Percentiles rank a stretch among this genome's conserved stretches.
phyloP scores from a whole-genome alignment of 2,797 vertebrate genomes.

The Perodicticus potto region DNA sequence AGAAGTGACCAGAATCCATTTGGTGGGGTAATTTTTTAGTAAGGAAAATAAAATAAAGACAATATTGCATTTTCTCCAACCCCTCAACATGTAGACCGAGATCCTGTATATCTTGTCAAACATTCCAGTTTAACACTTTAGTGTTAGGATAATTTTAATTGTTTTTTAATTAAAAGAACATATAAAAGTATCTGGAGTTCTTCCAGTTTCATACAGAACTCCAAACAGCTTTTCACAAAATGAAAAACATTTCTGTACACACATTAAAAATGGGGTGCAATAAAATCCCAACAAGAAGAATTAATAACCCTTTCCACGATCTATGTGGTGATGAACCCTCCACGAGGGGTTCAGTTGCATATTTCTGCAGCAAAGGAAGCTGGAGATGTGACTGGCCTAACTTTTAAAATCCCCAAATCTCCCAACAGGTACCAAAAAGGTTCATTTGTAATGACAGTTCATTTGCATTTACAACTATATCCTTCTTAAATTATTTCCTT shows the following conservation, averaged over 20 bases:
- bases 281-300: constrained; percentile 74
- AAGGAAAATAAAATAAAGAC: constrained; percentile 74
- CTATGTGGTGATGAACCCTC: constrained; percentile 66
- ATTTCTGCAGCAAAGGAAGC: constrained; percentile 83
- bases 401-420: constrained; percentile 87
- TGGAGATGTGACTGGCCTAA: constrained; percentile 89
- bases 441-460: constrained; percentile 90
- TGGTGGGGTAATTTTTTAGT: constrained; percentile 18
- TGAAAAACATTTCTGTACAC: constrained; percentile 84
- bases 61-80: constrained; percentile 73
- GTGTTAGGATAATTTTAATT: constrained; percentile 78
- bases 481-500: constrained; percentile 89
- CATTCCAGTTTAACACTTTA: constrained; percentile 85
- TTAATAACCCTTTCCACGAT: constrained; percentile 45
- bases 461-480: constrained; percentile 88
- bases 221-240: constrained; percentile 87
- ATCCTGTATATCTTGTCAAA: constrained; percentile 72
- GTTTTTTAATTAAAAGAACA: constrained; percentile 77
- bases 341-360: constrained; percentile 76
- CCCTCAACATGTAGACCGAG: constrained; percentile 58
- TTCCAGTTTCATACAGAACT: constrained; percentile 88
- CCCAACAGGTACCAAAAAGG: constrained; percentile 91
- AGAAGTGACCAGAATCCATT: constrained; percentile 60
- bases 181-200: constrained; percentile 83
- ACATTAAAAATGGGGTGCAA: constrained; percentile 82